Percentiles rank a stretch among this genome's conserved stretches.
Evolutionary conservation across 2,888 invertebrate species (phyloP).

Genomic region (Dasysyrphus albostriatus): DNA sequence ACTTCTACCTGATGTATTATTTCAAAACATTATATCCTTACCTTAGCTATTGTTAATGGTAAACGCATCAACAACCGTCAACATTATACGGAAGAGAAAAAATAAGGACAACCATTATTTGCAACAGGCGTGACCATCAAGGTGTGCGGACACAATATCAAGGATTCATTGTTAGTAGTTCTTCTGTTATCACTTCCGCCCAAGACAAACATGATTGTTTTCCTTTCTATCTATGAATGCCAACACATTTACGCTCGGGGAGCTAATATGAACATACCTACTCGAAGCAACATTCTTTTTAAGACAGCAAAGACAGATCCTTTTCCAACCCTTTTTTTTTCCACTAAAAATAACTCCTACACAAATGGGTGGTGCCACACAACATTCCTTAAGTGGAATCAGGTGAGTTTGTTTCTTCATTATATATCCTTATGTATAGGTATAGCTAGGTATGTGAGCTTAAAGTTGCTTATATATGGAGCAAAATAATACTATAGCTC

Average conservation of each 20-base stretch:
- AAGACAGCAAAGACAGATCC: slow-evolving; percentile 23
- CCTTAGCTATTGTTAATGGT: not conserved
- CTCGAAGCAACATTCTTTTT: slow-evolving; percentile 28
- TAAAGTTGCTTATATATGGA: not conserved
- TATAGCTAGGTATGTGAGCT: no score
- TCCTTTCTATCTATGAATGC: slow-evolving; percentile 20
- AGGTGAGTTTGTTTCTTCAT: slow-evolving; percentile 29
- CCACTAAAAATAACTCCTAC: slow-evolving; percentile 3
- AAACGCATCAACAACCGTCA: slow-evolving; percentile 7
- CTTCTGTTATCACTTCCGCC: slow-evolving; percentile 52
- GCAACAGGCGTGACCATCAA: slow-evolving; percentile 61
- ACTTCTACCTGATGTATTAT: not conserved
- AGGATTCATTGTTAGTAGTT: slow-evolving; percentile 50
- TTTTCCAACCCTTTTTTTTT: slow-evolving; percentile 39
- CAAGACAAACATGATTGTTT: slow-evolving; percentile 40
- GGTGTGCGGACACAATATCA: slow-evolving; percentile 60
- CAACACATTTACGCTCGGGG: not conserved
- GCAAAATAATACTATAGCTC: not conserved
- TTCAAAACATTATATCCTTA: not conserved
- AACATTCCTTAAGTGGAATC: slow-evolving; percentile 13
- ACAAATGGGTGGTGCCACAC: slow-evolving; percentile 5
- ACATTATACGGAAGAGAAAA: slow-evolving; percentile 25
- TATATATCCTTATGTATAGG: not conserved
- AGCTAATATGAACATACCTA: slow-evolving; percentile 37
- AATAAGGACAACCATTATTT: slow-evolving; percentile 44